Base-by-base conservation (phyloP, 2,888 invertebrate genomes). In the Acanthosepion lycidas region DNA sequence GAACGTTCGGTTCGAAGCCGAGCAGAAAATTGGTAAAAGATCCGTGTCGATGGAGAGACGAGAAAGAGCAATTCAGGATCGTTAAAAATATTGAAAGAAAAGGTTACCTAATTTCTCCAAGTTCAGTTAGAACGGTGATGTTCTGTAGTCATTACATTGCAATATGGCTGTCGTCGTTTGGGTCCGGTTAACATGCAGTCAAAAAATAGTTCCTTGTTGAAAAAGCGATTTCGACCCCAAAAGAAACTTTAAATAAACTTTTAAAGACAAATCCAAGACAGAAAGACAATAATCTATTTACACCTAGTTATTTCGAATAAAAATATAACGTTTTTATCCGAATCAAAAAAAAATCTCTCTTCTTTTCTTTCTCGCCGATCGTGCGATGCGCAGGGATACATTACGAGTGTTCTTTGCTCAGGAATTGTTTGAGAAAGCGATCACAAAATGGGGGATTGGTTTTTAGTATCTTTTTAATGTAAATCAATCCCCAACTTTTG, bases 161-260 rank as follows among this genome's bases (percentile, higher is more conserved):
- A 93, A 93, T 93, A 93, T 93, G 93, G 93, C 93, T 93, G 93
- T 93, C 93, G 93, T 51, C 93, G 93, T 93, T 49, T 28, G 53
- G 93, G 51, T 93, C 92, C 93, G 93, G n/a, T 53, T 48, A 49
- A 49, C 49, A 93, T 93, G 53, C 49, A 93, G 53, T 51, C 42
- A 53, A 93, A 93, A 93, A 49, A 93, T 49, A 93, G 93, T 93
- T 15, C 93, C 28, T 20, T 4, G 9, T n/a, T n/a, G n/a, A 9
- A 33, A 33, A 78, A 33, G 23, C 78, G n/a, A 78, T 78, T 78
- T 78, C 15, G 2, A 5, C 20, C 78, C 8, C 5, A 33, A 5
- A 78, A 78, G 0, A 59, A 59, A 23, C 59, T 23, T 6, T 23
- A 23, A 59, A 78, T 18, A n/a, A 78, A 78, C 15, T 9, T 78